Evolutionary conservation across 2,113 vertebrate species (phyloP).

Genomic region (Malurus melanocephalus): DNA sequence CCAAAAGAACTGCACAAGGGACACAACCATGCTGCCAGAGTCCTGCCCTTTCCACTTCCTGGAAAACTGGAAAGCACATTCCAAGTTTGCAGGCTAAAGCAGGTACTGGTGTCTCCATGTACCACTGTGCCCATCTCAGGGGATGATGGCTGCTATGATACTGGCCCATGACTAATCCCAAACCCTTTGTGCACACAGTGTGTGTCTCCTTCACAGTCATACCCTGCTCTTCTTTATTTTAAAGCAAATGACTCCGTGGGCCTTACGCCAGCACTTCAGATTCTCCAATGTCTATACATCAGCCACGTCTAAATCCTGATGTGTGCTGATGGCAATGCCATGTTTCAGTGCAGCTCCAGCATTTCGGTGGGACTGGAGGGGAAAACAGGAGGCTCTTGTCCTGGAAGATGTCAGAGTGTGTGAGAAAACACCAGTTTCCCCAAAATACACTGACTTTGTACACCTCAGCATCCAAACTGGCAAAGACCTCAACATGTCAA

Average conservation of each 20-base stretch:
- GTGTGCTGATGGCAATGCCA: background rate
- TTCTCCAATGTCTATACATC: background rate
- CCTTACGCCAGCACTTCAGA: background rate
- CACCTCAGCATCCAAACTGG: rapidly evolving
- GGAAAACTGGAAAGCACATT: background rate
- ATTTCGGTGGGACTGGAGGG: background rate
- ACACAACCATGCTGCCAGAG: rapidly evolving
- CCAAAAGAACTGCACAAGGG: background rate
- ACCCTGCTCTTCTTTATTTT: background rate
- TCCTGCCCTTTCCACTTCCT: background rate
- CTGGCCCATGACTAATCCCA: rapidly evolving
- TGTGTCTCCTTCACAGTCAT: background rate
- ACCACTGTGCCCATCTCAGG: background rate
- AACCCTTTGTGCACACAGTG: background rate
- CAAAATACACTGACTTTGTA: rapidly evolving
- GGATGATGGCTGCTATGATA: rapidly evolving
- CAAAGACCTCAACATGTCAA: background rate
- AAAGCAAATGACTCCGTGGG: rapidly evolving
- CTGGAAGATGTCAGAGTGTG: background rate
- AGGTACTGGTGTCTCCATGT: background rate
- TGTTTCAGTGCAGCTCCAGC: background rate
- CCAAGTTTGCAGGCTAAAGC: background rate
- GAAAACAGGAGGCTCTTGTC: background rate
- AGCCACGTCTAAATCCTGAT: background rate
- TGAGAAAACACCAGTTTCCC: background rate